Percentiles rank a stretch among this genome's conserved stretches.
phyloP scores from a whole-genome alignment of 2,888 invertebrate genomes.

The Apantesis nais region DNA sequence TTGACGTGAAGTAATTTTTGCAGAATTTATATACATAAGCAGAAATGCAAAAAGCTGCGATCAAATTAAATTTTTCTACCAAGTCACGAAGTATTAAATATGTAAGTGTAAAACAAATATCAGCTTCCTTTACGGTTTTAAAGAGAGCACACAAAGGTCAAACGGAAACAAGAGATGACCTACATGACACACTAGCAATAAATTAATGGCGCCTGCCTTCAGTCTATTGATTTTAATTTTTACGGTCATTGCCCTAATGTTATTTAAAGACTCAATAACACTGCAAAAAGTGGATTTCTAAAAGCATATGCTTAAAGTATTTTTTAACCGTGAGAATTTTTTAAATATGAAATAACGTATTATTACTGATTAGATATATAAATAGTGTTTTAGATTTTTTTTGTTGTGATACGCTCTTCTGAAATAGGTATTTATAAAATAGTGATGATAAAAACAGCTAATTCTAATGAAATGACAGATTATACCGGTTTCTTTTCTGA shows the following conservation, averaged over 20 bases:
- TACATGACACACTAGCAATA: conserved; percentile 16
- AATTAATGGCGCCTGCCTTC: conserved; percentile 20
- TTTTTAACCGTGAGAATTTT: neutral
- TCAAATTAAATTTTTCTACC: neutral
- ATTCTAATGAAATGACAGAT: neutral
- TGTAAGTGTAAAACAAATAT: neutral
- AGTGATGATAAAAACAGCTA: neutral
- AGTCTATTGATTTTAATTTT: conserved; percentile 3
- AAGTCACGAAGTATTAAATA: neutral
- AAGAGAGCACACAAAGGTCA: conserved; percentile 24
- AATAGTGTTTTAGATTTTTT: neutral
- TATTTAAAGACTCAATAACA: neutral
- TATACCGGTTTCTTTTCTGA: neutral
- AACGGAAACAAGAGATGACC: conserved; percentile 20
- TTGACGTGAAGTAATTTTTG: too few species aligned
- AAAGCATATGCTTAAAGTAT: neutral
- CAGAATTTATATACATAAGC: too few species aligned
- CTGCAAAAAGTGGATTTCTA: neutral
- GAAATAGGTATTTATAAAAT: neutral
- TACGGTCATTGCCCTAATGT: conserved; percentile 15
- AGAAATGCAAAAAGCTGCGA: too few species aligned
- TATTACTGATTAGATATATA: neutral
- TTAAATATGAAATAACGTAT: neutral
- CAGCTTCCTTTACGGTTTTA: conserved; percentile 19
- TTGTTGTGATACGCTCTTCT: neutral